phyloP scores from a whole-genome alignment of 2,888 invertebrate genomes.

The Apantesis nais region DNA sequence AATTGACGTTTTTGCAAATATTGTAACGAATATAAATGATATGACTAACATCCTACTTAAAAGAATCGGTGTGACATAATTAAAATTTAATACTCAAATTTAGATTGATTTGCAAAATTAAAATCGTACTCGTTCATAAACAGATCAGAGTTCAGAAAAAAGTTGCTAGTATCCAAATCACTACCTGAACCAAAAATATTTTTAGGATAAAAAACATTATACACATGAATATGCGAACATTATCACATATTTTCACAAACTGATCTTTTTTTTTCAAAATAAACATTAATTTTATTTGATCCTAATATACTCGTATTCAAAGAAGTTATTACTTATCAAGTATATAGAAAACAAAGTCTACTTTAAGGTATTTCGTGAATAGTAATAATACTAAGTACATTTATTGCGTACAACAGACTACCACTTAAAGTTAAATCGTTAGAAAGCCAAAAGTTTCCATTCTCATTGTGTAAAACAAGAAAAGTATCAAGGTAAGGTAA shows the following conservation, averaged over 20 bases:
- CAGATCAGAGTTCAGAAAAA: too few relatives aligned
- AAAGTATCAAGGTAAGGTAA: conserved; percentile 40
- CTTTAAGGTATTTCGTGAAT: conserved; percentile 14
- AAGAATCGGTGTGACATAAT: neutral
- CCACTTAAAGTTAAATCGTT: conserved; percentile 15
- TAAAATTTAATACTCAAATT: neutral
- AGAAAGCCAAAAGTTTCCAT: conserved; percentile 18
- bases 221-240: too few relatives aligned
- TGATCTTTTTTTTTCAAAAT: neutral
- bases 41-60: too few relatives aligned
- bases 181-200: too few relatives aligned
- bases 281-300: neutral
- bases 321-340: neutral
- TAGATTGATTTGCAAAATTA: neutral
- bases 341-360: neutral
- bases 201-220: too few relatives aligned
- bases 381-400: conserved; percentile 14
- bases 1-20: too few relatives aligned
- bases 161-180: too few relatives aligned
- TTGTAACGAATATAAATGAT: too few relatives aligned
- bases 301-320: neutral
- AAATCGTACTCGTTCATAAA: too few relatives aligned
- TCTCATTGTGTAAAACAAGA: conserved; percentile 31
- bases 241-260: too few relatives aligned
- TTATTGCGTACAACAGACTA: conserved; percentile 7